These are phyloP conservation scores for Orcinus orca DNA, from an alignment of 2,113 vertebrate species.

Conservation along the genomic window DNA sequence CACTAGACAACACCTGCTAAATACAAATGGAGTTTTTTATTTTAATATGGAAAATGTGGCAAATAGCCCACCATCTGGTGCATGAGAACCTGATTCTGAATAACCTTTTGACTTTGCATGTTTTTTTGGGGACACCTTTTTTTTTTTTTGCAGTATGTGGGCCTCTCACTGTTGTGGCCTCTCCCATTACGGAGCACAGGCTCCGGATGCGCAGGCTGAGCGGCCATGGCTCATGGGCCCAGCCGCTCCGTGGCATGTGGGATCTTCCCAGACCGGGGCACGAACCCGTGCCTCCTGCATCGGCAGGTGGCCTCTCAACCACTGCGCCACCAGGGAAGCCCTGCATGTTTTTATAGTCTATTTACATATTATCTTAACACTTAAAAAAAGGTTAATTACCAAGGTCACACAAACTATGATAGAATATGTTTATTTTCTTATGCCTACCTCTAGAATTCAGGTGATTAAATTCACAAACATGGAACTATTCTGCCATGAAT, in stretches of 20 bases:
- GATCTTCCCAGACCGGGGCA: too few species aligned
- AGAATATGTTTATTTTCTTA: not conserved
- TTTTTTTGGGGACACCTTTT: too few species aligned
- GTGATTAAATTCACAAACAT: constrained; percentile 25
- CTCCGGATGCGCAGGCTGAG: too few species aligned
- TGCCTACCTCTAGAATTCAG: not conserved
- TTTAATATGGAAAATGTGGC: not conserved
- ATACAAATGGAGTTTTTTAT: not conserved
- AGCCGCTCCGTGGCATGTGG: too few species aligned
- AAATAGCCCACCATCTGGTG: not conserved
- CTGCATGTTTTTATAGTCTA: not conserved
- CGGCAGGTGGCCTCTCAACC: too few species aligned
- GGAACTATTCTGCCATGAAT: not conserved
- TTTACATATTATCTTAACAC: not conserved
- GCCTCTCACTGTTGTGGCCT: too few species aligned
- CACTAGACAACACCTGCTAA: not conserved
- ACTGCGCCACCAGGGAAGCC: too few species aligned
- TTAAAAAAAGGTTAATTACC: not conserved
- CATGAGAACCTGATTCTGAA: not conserved
- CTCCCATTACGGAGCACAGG: too few species aligned
- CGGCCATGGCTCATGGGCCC: too few species aligned
- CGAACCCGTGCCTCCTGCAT: too few species aligned
- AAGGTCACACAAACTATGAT: constrained; percentile 1
- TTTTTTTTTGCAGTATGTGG: too few species aligned
- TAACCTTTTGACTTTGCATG: not conserved